Conservation (phyloP, 2,113 vertebrate species). For the Alectura lathami region DNA sequence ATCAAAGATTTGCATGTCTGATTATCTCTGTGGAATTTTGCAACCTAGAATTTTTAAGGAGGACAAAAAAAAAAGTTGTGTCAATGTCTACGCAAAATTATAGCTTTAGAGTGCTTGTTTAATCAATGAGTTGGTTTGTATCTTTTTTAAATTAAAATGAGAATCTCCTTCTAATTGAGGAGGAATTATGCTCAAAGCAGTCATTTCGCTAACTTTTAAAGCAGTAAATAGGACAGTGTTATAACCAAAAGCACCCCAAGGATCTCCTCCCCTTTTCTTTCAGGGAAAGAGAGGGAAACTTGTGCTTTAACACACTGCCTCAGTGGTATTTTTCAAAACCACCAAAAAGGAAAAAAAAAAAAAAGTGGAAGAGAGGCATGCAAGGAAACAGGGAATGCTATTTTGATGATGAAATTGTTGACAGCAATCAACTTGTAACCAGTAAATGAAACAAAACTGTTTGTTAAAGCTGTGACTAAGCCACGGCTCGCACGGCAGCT, state of each 20-base stretch:
- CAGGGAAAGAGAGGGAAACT: background rate
- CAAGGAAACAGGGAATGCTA: background rate
- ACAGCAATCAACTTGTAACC: background rate
- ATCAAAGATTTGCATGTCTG: constrained; percentile 43
- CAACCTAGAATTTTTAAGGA: constrained; percentile 11
- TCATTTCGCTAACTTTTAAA: background rate
- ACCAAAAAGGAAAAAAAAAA: background rate
- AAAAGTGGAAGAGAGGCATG: accelerated
- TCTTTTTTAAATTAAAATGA: background rate
- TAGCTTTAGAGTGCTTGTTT: background rate
- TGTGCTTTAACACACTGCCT: background rate
- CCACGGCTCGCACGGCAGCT: background rate
- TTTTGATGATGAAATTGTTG: background rate
- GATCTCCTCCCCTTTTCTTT: background rate
- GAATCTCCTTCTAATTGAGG: background rate
- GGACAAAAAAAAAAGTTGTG: background rate
- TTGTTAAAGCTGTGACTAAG: background rate
- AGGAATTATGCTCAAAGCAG: constrained; percentile 9
- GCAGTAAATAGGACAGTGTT: background rate
- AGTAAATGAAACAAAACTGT: background rate
- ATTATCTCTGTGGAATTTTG: constrained; percentile 29
- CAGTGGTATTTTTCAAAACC: background rate
- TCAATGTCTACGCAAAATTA: constrained; percentile 26
- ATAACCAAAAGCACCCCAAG: background rate
- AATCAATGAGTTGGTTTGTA: constrained; percentile 9